Conservation (phyloP, 1,140 invertebrate genomes). For the Brachionus angularis region DNA sequence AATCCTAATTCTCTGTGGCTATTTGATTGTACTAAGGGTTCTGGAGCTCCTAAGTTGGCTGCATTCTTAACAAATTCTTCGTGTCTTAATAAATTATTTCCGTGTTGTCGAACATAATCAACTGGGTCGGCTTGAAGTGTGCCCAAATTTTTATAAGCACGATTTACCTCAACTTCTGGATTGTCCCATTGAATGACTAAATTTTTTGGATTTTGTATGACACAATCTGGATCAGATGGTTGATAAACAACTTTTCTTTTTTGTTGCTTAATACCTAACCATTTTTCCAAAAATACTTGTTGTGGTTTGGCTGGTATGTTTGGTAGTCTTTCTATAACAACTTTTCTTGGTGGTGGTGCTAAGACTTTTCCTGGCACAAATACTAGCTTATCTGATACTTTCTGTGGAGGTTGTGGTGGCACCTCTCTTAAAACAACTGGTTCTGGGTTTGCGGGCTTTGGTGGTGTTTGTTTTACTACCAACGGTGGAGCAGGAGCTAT, state of each 20-base stretch:
- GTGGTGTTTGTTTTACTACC: conserved; percentile 9
- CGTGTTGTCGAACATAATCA: conserved; percentile 7
- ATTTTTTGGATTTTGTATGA: not conserved
- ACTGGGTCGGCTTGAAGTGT: conserved; percentile 17
- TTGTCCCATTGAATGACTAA: conserved; percentile 20
- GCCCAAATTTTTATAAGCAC: conserved; percentile 11
- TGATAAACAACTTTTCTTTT: conserved; percentile 19
- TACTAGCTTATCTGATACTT: not conserved
- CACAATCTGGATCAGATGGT: not conserved
- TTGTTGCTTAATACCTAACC: not conserved
- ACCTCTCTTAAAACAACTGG: conserved; percentile 25
- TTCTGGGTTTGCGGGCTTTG: not conserved
- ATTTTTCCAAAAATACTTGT: conserved; percentile 10
- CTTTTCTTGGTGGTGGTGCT: conserved; percentile 24
- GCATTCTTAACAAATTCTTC: conserved; percentile 18
- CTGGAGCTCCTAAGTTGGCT: conserved; percentile 2
- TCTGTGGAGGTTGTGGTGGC: conserved; percentile 12
- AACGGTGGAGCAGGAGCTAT: conserved; percentile 10
- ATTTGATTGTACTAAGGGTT: not conserved
- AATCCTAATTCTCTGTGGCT: conserved; percentile 15
- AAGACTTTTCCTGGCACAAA: not conserved
- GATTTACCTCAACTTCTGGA: conserved; percentile 18
- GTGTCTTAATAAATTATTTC: conserved; percentile 10
- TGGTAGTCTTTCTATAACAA: conserved; percentile 38
- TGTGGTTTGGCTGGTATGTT: conserved; percentile 10